These are phyloP conservation scores for Empidonax alnorum DNA, from an alignment of 2,113 vertebrate species.

Conservation along the genomic window DNA sequence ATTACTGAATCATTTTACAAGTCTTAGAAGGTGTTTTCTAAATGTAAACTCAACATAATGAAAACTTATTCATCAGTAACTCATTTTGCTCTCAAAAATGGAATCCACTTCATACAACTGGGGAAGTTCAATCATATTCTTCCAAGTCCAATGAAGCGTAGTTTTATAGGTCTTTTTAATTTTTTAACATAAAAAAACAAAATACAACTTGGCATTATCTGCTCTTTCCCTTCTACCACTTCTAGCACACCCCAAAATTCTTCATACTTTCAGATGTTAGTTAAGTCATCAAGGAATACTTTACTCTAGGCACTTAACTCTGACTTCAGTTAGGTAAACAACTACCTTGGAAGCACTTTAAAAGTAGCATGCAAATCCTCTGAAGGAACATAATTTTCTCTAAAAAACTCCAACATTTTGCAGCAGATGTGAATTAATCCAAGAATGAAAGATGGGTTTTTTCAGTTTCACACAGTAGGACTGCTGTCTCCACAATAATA, in stretches of 20 bases:
- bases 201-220: neutral
- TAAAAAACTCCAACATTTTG: accelerated
- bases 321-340: neutral
- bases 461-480: neutral
- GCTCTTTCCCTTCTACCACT: neutral
- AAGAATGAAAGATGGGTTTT: neutral
- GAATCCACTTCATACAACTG: neutral
- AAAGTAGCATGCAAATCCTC: neutral
- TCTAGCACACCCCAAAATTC: neutral
- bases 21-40: neutral
- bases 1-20: neutral
- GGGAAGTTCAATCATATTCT: neutral
- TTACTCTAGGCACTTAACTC: neutral
- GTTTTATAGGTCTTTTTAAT: neutral
- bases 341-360: neutral
- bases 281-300: neutral
- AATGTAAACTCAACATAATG: neutral
- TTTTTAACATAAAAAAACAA: neutral
- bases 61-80: neutral
- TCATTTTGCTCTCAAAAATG: neutral
- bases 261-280: neutral
- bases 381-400: neutral
- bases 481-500: neutral
- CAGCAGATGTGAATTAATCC: neutral
- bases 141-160: neutral